A percentile compares a stretch with the other conserved stretches of the same genome.
These are phyloP conservation scores for rat (Rattus norvegicus) DNA, from an alignment of 2,113 vertebrate genomes.

Conservation along the genomic window DNA sequence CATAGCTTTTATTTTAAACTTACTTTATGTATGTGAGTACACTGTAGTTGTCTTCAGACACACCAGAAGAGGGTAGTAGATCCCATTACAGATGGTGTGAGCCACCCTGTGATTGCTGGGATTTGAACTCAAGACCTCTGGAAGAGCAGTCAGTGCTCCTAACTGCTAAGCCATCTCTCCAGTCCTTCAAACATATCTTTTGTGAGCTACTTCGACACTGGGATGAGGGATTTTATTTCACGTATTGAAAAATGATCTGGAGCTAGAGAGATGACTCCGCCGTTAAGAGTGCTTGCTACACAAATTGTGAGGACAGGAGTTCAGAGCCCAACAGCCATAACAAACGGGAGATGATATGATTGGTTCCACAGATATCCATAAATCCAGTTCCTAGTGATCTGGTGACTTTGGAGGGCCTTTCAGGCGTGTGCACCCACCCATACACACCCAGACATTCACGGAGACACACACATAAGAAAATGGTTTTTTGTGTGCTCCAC, in stretches of 20 bases:
- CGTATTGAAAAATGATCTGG: not conserved
- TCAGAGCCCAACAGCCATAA: not conserved
- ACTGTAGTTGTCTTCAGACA: no score
- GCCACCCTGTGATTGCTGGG: no score
- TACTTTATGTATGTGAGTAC: no score
- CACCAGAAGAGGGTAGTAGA: no score
- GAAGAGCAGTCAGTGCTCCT: no score
- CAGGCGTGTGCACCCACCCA: not conserved
- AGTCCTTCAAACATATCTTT: not conserved
- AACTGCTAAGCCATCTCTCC: no score
- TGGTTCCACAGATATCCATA: not conserved
- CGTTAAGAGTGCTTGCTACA: not conserved
- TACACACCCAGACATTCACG: not conserved
- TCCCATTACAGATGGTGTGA: no score
- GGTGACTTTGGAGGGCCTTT: not conserved
- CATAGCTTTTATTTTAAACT: no score
- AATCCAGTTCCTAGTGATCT: not conserved
- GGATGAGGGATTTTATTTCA: constrained; percentile 24
- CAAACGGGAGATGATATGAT: not conserved
- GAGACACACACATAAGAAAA: not conserved
- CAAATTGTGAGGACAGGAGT: not conserved
- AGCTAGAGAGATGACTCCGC: not conserved
- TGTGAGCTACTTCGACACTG: not conserved
- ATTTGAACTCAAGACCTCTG: no score
- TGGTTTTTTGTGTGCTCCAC: no score